Percentiles rank a stretch among this genome's conserved stretches.
These are phyloP conservation scores for Tamias sibiricus DNA, from an alignment of 2,113 vertebrate species.

Conservation along the genomic window DNA sequence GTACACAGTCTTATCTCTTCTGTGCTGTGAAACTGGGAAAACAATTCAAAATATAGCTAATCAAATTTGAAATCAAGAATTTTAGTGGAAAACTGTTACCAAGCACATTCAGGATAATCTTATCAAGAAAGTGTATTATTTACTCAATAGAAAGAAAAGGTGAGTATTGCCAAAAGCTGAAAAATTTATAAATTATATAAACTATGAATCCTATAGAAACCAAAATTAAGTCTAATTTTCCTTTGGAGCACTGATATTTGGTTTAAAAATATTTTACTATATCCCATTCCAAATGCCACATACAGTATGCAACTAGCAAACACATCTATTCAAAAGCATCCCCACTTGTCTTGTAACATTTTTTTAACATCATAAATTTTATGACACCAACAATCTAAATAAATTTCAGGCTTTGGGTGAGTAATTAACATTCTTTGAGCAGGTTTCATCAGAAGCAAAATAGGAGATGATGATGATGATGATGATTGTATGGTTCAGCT, in stretches of 20 bases:
- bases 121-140: neutral
- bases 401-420: neutral
- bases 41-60: neutral
- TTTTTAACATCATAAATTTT: slow-evolving; percentile 32
- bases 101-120: neutral
- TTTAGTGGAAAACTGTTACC: slow-evolving; percentile 41
- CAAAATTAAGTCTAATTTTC: slow-evolving; percentile 30
- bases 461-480: neutral
- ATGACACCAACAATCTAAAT: slow-evolving; percentile 38
- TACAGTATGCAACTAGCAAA: neutral
- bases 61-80: slow-evolving; percentile 34
- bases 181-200: slow-evolving; percentile 44
- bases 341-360: neutral
- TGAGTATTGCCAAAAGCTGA: slow-evolving; percentile 24
- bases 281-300: slow-evolving; percentile 11
- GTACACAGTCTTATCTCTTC: neutral
- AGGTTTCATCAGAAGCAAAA: slow-evolving; percentile 13
- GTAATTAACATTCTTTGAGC: neutral
- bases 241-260: neutral
- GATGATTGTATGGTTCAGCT: neutral
- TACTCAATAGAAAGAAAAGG: slow-evolving; percentile 16
- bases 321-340: neutral
- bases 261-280: neutral
- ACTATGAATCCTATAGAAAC: slow-evolving; percentile 10
- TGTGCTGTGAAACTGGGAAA: slow-evolving; percentile 59